phyloP scores from a whole-genome alignment of 2,113 vertebrate genomes.

The Arothron firmamentum region DNA sequence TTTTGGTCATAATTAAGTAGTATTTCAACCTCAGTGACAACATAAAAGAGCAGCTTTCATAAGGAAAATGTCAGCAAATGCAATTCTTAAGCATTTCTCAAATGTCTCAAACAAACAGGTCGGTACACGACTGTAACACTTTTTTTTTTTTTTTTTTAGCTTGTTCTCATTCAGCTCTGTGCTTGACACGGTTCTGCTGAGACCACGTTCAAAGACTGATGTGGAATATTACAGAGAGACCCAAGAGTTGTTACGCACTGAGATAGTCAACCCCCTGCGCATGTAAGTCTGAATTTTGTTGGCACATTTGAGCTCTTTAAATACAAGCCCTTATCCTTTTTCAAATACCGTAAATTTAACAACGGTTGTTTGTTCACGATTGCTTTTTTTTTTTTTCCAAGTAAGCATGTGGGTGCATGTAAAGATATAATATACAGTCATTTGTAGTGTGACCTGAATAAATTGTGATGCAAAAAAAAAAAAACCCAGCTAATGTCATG shows the following conservation, averaged over 20 bases:
- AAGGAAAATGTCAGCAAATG: background rate
- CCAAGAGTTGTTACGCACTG: conserved; percentile 91
- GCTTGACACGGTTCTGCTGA: conserved; percentile 92
- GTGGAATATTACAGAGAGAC: conserved; percentile 97
- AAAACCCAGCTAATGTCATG: background rate
- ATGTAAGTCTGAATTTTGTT: conserved; percentile 80
- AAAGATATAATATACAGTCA: no score
- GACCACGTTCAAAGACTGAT: conserved; percentile 93
- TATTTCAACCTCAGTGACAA: no score
- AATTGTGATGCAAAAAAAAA: background rate
- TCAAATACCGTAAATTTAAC: no score
- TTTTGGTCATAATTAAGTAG: no score
- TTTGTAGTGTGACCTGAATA: no score
- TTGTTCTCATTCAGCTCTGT: conserved; percentile 98
- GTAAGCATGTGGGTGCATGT: no score
- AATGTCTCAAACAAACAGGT: no score
- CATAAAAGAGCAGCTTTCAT: background rate
- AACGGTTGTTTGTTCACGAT: background rate
- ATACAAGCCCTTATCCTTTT: no score
- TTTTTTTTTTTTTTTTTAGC: conserved; percentile 66
- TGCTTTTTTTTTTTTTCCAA: no score
- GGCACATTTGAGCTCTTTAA: background rate
- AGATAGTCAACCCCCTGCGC: conserved; percentile 96
- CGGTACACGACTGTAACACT: no score
- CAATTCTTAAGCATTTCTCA: background rate